A percentile compares a stretch with the other conserved stretches of the same genome.
Evolutionary conservation across 2,797 vertebrate genomes (phyloP).

Genomic region (Coluber constrictor): DNA sequence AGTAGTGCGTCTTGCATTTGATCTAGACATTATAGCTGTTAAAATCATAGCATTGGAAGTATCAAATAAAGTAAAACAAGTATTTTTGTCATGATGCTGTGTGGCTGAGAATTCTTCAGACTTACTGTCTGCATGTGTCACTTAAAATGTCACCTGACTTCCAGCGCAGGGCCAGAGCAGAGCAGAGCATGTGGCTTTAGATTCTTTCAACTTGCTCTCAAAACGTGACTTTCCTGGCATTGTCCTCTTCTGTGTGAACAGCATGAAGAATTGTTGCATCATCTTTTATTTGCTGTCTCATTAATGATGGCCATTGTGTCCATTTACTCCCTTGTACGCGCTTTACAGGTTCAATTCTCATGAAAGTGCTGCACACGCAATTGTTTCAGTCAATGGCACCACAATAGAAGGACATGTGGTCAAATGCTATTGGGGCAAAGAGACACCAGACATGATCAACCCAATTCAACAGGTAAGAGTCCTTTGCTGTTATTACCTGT

Average conservation of each 20-base stretch:
- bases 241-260: neutral
- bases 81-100: neutral
- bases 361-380: conserved; percentile 94
- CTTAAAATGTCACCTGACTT: neutral
- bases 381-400: conserved; percentile 94
- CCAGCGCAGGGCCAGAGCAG: neutral
- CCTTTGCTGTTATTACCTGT: neutral
- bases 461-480: conserved; percentile 85
- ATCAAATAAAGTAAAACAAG: neutral
- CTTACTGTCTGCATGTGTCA: neutral
- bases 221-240: neutral
- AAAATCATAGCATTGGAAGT: neutral
- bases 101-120: neutral
- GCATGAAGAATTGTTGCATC: neutral
- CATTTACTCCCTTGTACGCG: conserved; percentile 1
- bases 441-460: conserved; percentile 90
- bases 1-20: neutral
- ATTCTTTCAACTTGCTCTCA: neutral
- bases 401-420: conserved; percentile 92
- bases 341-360: conserved; percentile 87
- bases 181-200: neutral
- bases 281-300: neutral
- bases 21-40: neutral
- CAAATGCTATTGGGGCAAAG: conserved; percentile 99
- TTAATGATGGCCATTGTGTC: neutral